Evolutionary conservation across 2,888 invertebrate species (phyloP), one percentile per base, ranked within the genome.

Genomic region (Clistopyga incitator): DNA sequence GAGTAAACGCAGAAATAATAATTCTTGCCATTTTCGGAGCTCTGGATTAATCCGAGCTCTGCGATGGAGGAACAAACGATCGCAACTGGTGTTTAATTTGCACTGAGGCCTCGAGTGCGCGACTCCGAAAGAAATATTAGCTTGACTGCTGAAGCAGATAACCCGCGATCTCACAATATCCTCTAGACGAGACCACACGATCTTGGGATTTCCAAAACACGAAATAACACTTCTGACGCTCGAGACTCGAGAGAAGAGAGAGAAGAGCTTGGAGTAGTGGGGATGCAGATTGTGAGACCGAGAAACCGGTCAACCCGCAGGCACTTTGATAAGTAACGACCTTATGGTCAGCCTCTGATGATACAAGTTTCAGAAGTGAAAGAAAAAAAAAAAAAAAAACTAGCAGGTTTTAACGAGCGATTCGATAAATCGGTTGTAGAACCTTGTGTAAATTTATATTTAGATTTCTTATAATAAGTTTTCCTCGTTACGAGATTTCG

Each of bases 151-250:
- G 29, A 10, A 25, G 23, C 0, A 29, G 56, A 56, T 23, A 56
- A 56, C 13, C 56, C 20, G 20, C 11, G 13, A 15, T 11, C 11
- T 29, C 4, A 56, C 23, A 15, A 25, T 13, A 56, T 20, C 15
- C 0, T 20, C 3, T n/a, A 8, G 4, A 15, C 3, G 25, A 56
- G 29, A 56, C 11, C 56, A 29, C 29, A 15, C 23, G 10, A 25
- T 13, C 56, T 56, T 56, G 56, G 56, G 15, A 29, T 56, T 56
- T 56, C 56, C 29, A 25, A 10, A 56, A 56, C 3, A 29, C 25
- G 56, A 29, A 56, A 29, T 56, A 56, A 29, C 25, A 23, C 29
- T 13, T 52, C 52, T 56, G 56, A 56, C 29, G 29, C 56, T 11
- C 15, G 4, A 11, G 25, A 25, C 25, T 11, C 11, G 0, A 0